Percentiles rank a stretch among this genome's conserved stretches.
These are phyloP conservation scores for Ammospiza nelsoni DNA, from an alignment of 2,113 vertebrate genomes.

Conservation along the genomic window DNA sequence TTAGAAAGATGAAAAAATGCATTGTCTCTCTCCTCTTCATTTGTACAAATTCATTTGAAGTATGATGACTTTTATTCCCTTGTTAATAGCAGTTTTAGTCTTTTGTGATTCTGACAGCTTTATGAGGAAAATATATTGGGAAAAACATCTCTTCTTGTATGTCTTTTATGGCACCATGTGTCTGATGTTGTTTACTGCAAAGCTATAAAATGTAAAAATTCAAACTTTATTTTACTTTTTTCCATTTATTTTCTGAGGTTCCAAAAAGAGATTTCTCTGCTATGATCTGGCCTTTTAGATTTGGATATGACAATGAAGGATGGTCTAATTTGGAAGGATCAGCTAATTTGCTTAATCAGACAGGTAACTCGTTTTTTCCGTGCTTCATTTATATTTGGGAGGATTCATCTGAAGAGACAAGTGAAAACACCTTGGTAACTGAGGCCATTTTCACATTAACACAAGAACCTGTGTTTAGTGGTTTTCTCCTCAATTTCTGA, in stretches of 20 bases:
- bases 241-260: constrained; percentile 25
- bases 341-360: constrained; percentile 71
- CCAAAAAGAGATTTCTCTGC: constrained; percentile 69
- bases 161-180: neutral
- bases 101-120: neutral
- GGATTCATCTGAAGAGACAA: neutral
- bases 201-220: neutral
- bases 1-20: neutral
- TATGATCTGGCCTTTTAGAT: constrained; percentile 80
- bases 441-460: neutral
- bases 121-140: neutral
- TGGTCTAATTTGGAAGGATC: constrained; percentile 76
- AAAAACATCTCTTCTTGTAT: neutral
- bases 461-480: neutral
- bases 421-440: neutral
- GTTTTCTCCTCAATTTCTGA: neutral
- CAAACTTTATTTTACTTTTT: neutral
- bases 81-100: neutral
- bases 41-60: neutral
- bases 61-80: neutral
- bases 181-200: neutral
- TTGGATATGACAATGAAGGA: constrained; percentile 77
- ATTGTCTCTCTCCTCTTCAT: neutral
- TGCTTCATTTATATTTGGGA: neutral
- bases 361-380: constrained; percentile 38